Evolutionary conservation across 2,888 invertebrate species (phyloP), one percentile per base, ranked within the genome.

Genomic region (Seira musarum): DNA sequence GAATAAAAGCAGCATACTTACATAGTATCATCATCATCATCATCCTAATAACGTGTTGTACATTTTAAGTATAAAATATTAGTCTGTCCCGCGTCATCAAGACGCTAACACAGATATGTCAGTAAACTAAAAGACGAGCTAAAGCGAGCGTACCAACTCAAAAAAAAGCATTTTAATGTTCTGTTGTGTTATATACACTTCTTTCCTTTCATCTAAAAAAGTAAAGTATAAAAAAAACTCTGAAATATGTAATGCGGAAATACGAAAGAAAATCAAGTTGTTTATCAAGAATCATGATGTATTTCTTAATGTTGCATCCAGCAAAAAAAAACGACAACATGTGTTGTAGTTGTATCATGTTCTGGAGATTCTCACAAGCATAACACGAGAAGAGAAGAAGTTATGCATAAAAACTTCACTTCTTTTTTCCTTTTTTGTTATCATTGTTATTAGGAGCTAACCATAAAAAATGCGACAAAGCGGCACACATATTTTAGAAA

Each of bases 391-490:
- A 68, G 21, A 63, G 13, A 40, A 40, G 6, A 63, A 63, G 63
- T 68, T 17, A 24, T 69, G 57, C 6, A 57, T 24, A 13, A 66
- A 71, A 64, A 79, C 78, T 71, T n/a, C n/a, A 13, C 66, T 40
- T 69, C 25, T 65, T 46, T 63, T 79, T n/a, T 71, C 63, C 78
- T 72, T 63, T 79, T 77, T 79, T 79, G 78, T 79, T 79, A 79
- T 79, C 78, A 79, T 79, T 79, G 78, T 79, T 79, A 79, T 79
- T 79, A 79, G 78, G 78, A 79, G 78, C 63, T 79, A 79, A 79
- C 78, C 78, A 72, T 79, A 79, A 79, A 79, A 79, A 79, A 73
- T 73, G 79, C 79, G 71, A 78, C 78, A 78, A 71, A 71, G 65
- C 78, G 72, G 40, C 40, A 73, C 73, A 79, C 68, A 68, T 79